A percentile compares a stretch with the other conserved stretches of the same genome.
Evolutionary conservation across 2,797 vertebrate genomes (phyloP).

Genomic region (Staurois parvus): DNA sequence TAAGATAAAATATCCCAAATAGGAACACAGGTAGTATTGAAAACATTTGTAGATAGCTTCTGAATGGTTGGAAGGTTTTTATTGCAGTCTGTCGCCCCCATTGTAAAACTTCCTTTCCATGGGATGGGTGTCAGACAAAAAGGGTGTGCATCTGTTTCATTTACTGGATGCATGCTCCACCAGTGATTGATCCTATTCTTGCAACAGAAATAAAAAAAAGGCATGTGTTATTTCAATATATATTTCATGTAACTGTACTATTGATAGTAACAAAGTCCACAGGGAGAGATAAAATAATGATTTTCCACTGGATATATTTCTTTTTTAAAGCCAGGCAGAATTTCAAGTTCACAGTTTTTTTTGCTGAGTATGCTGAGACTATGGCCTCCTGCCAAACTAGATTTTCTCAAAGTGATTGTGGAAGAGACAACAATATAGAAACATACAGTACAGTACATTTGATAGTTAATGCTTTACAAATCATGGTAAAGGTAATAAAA

Average conservation of each 20-base stretch:
- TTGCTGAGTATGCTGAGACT: background rate
- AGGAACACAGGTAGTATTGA: too few species aligned
- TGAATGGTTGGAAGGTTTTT: too few species aligned
- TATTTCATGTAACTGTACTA: background rate
- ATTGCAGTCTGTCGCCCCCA: too few species aligned
- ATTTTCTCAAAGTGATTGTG: too few species aligned
- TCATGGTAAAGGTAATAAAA: too few species aligned
- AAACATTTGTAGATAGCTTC: too few species aligned
- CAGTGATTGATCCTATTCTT: background rate
- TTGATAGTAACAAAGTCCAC: background rate
- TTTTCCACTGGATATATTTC: slow-evolving; percentile 12
- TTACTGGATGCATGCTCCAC: background rate
- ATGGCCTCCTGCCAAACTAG: background rate
- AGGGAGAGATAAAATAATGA: slow-evolving; percentile 2
- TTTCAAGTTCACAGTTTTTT: background rate
- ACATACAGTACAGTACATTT: too few species aligned
- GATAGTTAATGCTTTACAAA: too few species aligned
- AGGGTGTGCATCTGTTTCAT: background rate
- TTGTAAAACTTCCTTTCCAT: too few species aligned
- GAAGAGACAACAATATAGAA: too few species aligned
- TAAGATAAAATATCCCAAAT: too few species aligned
- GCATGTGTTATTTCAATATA: background rate
- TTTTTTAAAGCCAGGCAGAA: background rate
- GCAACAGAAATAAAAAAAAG: background rate
- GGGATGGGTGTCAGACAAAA: too few species aligned